Percentiles rank a stretch among this genome's conserved stretches.
phyloP scores from a whole-genome alignment of 2,113 vertebrate species.

The Lathamus discolor region DNA sequence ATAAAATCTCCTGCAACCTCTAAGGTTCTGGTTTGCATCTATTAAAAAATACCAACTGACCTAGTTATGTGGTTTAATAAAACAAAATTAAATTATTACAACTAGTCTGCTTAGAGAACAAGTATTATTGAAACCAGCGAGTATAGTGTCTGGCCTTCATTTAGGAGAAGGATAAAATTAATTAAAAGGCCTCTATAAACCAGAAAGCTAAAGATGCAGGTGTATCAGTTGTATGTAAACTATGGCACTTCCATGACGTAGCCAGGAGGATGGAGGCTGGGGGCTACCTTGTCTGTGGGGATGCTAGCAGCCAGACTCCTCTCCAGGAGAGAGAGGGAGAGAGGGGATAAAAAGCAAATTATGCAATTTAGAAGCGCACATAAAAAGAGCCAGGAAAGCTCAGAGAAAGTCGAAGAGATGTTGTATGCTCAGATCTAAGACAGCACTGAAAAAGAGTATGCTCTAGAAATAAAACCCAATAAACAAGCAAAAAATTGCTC shows the following conservation, averaged over 20 bases:
- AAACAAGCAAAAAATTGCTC: background rate
- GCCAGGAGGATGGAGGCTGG: background rate
- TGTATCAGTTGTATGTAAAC: background rate
- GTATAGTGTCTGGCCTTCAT: background rate
- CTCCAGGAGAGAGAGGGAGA: background rate
- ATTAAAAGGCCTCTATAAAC: background rate
- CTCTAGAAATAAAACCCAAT: background rate
- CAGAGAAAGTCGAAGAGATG: background rate
- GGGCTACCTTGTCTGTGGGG: fast-evolving
- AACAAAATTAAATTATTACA: background rate
- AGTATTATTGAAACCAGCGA: background rate
- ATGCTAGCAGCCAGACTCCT: background rate
- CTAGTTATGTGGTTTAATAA: background rate
- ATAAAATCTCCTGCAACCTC: background rate
- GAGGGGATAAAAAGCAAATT: background rate
- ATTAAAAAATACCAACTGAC: background rate
- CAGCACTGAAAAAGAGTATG: background rate
- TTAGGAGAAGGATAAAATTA: background rate
- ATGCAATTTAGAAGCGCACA: background rate
- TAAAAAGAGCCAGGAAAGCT: background rate
- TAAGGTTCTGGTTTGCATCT: background rate
- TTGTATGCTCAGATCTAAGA: background rate
- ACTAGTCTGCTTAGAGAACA: background rate
- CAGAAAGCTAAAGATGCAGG: background rate
- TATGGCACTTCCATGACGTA: background rate